A percentile compares a stretch with the other conserved stretches of the same genome.
Evolutionary conservation across 2,113 vertebrate genomes (phyloP).

Genomic region (Oncorhynchus nerka): DNA sequence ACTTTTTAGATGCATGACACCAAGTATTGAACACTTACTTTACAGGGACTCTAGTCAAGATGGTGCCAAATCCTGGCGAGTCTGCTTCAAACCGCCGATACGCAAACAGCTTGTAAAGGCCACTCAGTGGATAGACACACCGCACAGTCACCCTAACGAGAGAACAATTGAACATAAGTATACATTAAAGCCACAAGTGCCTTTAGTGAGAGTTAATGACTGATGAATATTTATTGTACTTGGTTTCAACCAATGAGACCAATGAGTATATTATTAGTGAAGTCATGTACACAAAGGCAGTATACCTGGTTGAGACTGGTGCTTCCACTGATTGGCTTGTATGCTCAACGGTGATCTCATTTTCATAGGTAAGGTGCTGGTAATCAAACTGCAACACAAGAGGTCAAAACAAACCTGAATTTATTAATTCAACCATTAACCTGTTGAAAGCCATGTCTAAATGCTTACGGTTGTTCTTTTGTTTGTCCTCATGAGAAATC

Average conservation of each 20-base stretch:
- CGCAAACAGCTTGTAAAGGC: conserved; percentile 37
- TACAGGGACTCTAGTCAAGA: not conserved
- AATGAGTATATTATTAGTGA: not conserved
- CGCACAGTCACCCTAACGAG: conserved; percentile 54
- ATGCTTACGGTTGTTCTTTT: not conserved
- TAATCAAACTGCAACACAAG: conserved; percentile 45
- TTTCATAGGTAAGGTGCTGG: conserved; percentile 62
- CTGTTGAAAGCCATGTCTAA: not conserved
- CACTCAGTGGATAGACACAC: conserved; percentile 52
- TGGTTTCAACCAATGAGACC: not conserved
- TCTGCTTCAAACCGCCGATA: conserved; percentile 55
- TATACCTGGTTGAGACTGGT: conserved; percentile 46
- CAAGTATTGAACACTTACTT: conserved; percentile 2
- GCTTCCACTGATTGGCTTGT: conserved; percentile 15
- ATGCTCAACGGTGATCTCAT: conserved; percentile 57
- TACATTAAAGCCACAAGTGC: not conserved
- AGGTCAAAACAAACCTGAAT: not conserved
- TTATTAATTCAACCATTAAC: not conserved
- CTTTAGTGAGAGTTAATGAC: no score
- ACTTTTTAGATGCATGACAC: no score
- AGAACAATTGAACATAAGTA: not conserved
- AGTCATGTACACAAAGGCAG: conserved; percentile 41
- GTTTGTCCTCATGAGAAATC: no score
- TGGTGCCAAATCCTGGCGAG: conserved; percentile 28
- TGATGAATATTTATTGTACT: not conserved